These are phyloP conservation scores for Myopa tessellatipennis DNA, from an alignment of 2,888 invertebrate species.

Conservation along the genomic window DNA sequence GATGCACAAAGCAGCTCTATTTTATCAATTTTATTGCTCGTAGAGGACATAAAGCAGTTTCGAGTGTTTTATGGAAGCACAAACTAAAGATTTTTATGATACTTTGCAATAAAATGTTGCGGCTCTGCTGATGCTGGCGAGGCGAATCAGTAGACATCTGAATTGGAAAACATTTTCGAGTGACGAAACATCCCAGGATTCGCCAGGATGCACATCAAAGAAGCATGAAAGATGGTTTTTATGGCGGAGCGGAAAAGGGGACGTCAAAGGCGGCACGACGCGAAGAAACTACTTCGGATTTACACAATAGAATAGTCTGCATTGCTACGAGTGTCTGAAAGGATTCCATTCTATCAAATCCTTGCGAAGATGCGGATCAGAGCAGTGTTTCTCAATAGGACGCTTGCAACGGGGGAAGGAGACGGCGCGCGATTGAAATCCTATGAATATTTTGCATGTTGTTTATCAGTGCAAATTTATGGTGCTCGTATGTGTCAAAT, in stretches of 20 bases:
- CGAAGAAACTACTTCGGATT: background rate
- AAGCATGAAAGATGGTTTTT: conserved; percentile 22
- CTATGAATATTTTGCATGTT: conserved; percentile 12
- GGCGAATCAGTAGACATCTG: background rate
- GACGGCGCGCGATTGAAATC: background rate
- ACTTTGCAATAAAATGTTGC: conserved; percentile 8
- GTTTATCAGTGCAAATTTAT: conserved; percentile 5
- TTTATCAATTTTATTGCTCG: conserved; percentile 32
- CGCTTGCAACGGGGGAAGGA: background rate
- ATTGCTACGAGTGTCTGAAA: background rate
- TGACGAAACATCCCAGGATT: background rate
- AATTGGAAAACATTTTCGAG: conserved; percentile 6
- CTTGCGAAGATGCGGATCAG: background rate
- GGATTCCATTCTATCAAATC: conserved; percentile 8
- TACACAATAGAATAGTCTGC: background rate
- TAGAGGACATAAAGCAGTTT: conserved; percentile 16
- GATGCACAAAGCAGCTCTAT: conserved; percentile 23
- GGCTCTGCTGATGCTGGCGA: background rate
- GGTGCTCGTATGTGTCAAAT: conserved; percentile 17
- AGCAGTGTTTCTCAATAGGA: conserved; percentile 13
- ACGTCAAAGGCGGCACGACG: conserved; percentile 1
- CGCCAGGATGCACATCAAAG: background rate
- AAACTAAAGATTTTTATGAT: conserved; percentile 16
- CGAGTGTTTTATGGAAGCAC: conserved; percentile 27
- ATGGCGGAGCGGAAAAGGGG: conserved; percentile 1